Evolutionary conservation across 2,888 invertebrate genomes (phyloP), one percentile per base, ranked within the genome.

Genomic region (Polydrusus tereticollis): DNA sequence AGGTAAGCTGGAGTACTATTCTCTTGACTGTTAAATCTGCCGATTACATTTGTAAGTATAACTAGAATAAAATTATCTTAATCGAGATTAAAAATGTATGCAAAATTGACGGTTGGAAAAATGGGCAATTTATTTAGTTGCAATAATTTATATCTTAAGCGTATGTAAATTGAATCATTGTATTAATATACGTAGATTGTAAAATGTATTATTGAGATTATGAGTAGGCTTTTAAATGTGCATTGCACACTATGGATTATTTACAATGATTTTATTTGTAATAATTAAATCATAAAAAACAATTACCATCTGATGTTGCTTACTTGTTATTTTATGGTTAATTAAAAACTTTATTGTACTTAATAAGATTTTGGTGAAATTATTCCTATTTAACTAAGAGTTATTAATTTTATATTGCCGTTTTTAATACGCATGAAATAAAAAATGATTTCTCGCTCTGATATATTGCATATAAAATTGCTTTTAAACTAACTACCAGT

Each of bases 101-200:
- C 33, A 23, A 59, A 67, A n/a, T n/a, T 38, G 16, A 21, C 18
- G 43, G 29, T 18, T 45, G 26, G 26, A 41, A 57, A 57, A 41
- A 55, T n/a, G n/a, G 20, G 29, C 43, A 43, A 50, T 33, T 33
- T 43, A 60, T 55, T 66, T 18, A 33, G 16, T 29, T 21, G 52
- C 8, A 52, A 47, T 33, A 41, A 21, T 21, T 36, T 21, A 12
- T 43, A 57, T 66, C 45, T 57, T 26, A 29, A 57, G 8, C 12
- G 10, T 66, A 66, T 66, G 66, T 21, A 57, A 57, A 66, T 66
- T n/a, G 29, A 52, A 14, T 57, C 41, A 66, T 66, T 66, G 45
- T 66, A 57, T 55, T 43, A 57, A 57, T 43, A 23, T 3, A 45
- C 12, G n/a, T 23, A 41, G 5, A 43, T 58, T 41, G 41, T 45